These are phyloP conservation scores for Hemitrygon akajei DNA, from an alignment of 2,797 vertebrate genomes.

Conservation along the genomic window DNA sequence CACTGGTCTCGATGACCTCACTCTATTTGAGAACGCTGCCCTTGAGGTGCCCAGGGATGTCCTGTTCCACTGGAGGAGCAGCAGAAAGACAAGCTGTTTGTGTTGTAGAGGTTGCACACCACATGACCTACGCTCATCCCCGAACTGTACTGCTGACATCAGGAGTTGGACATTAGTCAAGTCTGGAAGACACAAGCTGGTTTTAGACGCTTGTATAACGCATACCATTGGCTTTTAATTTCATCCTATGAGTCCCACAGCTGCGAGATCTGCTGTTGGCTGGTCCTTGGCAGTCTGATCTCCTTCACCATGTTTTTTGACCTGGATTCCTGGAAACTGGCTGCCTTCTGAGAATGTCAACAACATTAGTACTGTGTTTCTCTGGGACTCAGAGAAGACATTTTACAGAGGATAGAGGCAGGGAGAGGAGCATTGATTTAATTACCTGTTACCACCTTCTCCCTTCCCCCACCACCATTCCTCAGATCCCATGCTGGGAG, in stretches of 20 bases:
- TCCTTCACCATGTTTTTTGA: neutral
- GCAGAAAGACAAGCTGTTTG: too few species aligned
- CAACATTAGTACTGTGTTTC: neutral
- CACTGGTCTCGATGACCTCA: too few species aligned
- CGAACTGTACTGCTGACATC: constrained; percentile 8
- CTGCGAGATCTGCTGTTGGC: neutral
- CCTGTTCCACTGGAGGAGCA: too few species aligned
- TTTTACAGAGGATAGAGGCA: neutral
- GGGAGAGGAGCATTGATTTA: neutral
- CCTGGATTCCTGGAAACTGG: neutral
- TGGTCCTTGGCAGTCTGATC: neutral
- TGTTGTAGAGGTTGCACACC: neutral
- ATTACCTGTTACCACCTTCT: neutral
- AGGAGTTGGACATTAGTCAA: neutral
- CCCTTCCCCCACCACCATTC: neutral
- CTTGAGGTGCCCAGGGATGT: neutral
- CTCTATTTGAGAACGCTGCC: neutral
- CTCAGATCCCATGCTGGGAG: neutral
- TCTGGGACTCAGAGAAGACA: neutral
- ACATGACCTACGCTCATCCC: neutral
- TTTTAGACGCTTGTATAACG: neutral
- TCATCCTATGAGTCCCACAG: constrained; percentile 31
- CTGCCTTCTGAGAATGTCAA: neutral
- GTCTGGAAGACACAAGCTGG: neutral
- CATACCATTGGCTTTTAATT: constrained; percentile 2